phyloP scores from a whole-genome alignment of 2,797 vertebrate species.

The Syncerus caffer region DNA sequence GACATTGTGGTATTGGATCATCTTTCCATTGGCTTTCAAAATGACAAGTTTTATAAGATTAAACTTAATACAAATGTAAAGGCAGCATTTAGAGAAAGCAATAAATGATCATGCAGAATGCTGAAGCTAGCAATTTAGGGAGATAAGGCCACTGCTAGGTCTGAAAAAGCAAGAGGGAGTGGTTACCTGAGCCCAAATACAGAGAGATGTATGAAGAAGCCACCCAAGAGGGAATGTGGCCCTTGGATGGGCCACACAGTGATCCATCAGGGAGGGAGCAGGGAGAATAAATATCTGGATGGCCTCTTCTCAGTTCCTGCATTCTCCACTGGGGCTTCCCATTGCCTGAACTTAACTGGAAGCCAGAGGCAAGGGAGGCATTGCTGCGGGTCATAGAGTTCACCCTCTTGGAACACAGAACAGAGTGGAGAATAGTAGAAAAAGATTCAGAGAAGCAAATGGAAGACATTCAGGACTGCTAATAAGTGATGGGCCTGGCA shows the following conservation, averaged over 20 bases:
- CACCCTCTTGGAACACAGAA: not conserved
- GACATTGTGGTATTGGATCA: not conserved
- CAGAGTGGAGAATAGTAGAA: not conserved
- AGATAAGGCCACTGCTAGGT: no score
- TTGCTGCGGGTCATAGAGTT: rapidly evolving
- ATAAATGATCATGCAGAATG: rapidly evolving
- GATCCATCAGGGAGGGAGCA: not conserved
- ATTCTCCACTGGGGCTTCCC: not conserved
- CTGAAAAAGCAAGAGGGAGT: not conserved
- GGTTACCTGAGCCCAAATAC: not conserved
- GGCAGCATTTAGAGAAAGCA: not conserved
- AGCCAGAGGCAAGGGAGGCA: not conserved
- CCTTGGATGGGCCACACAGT: not conserved
- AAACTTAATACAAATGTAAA: not conserved
- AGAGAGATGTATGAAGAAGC: not conserved
- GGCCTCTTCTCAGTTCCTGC: no score
- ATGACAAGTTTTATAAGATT: not conserved
- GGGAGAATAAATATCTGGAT: not conserved
- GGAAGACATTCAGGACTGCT: not conserved
- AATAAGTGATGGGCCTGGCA: not conserved
- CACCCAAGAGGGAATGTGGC: not conserved
- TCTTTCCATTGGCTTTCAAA: not conserved
- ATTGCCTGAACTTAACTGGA: not conserved
- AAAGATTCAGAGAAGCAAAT: not conserved
- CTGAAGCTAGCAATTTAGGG: no score